These are phyloP conservation scores for Pelusios castaneus DNA, from an alignment of 2,113 vertebrate species.

Conservation along the genomic window DNA sequence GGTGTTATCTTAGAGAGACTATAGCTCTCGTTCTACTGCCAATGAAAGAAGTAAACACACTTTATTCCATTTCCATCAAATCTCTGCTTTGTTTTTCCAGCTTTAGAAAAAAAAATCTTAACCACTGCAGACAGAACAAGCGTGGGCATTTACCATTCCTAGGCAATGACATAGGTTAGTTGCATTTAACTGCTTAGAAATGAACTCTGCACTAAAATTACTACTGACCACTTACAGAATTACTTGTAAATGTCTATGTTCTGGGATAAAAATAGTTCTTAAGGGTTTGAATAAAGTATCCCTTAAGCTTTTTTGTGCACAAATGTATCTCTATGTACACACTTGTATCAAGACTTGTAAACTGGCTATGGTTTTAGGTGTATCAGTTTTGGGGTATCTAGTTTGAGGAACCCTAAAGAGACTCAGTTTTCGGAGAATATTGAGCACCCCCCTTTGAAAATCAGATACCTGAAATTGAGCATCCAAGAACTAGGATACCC, in stretches of 20 bases:
- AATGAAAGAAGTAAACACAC: background rate
- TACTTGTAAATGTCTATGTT: constrained; percentile 13
- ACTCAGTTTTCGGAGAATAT: background rate
- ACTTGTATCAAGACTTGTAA: constrained; percentile 34
- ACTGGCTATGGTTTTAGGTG: constrained; percentile 4
- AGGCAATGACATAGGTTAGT: constrained; percentile 1
- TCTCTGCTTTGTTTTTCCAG: background rate
- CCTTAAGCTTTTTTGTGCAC: constrained; percentile 12
- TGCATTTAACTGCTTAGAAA: constrained; percentile 41
- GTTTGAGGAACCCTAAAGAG: background rate
- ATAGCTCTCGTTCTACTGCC: background rate
- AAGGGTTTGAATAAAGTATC: constrained; percentile 46
- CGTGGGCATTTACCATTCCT: constrained; percentile 12
- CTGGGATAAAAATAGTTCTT: constrained; percentile 41
- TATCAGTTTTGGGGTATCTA: background rate
- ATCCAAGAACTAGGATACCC: background rate
- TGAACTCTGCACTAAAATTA: constrained; percentile 57
- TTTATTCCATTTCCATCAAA: background rate
- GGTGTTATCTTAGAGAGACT: background rate
- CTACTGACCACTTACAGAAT: constrained; percentile 48
- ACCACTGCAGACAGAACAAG: background rate
- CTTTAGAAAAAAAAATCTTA: background rate
- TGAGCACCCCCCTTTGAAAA: background rate
- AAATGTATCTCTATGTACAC: background rate
- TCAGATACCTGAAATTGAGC: background rate